Conservation (phyloP, 2,888 invertebrate genomes). For the Helobdella robusta region DNA sequence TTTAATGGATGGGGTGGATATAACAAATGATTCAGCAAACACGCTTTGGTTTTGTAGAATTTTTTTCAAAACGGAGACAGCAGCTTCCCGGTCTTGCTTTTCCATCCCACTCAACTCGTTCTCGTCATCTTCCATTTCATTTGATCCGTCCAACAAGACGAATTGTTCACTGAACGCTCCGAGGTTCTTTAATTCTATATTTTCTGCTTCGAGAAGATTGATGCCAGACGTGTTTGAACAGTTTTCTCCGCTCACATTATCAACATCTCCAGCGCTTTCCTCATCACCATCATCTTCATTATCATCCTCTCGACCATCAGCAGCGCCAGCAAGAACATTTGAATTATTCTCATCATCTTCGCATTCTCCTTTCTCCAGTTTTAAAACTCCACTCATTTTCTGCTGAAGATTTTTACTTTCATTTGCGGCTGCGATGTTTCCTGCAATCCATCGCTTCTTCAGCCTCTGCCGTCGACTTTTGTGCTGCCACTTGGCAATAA, state of each 20-base stretch:
- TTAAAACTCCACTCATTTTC: not conserved
- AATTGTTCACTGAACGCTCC: too few relatives aligned
- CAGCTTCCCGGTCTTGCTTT: not conserved
- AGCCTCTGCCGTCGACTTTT: conserved; percentile 28
- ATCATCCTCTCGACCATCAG: not conserved
- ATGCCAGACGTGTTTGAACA: too few relatives aligned
- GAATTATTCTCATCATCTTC: not conserved
- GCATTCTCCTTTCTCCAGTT: not conserved
- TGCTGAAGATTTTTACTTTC: not conserved
- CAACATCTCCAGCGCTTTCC: not conserved
- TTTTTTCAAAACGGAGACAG: not conserved
- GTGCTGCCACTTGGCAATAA: conserved; percentile 37
- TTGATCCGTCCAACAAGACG: not conserved
- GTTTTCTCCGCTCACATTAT: not conserved
- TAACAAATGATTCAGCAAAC: conserved; percentile 10
- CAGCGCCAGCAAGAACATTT: not conserved
- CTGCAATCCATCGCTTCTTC: conserved; percentile 13
- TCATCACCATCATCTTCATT: not conserved
- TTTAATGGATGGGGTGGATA: conserved; percentile 12
- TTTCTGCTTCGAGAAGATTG: not conserved
- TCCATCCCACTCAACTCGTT: not conserved
- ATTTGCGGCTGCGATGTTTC: conserved; percentile 15
- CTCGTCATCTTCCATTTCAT: not conserved
- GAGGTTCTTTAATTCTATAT: not conserved
- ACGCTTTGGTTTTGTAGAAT: conserved; percentile 8